phyloP scores from a whole-genome alignment of 2,797 vertebrate species.

The Micropoecilia bifurca region DNA sequence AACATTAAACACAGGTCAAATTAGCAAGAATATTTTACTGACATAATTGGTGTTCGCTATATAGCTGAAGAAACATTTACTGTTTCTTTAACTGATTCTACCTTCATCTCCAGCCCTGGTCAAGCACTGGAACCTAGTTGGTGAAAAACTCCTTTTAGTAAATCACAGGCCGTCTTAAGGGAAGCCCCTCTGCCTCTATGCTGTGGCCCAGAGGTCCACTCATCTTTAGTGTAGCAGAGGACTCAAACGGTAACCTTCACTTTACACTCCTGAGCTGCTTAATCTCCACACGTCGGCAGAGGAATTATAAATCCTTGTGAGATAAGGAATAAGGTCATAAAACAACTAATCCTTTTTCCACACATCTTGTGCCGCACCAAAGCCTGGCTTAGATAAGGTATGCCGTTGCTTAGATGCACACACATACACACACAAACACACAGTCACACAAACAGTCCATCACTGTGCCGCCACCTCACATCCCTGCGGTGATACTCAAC shows the following conservation, averaged over 20 bases:
- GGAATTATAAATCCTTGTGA: conserved; percentile 54
- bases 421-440: conserved; percentile 19
- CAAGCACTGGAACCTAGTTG: background rate
- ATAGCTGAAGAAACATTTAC: background rate
- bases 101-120: background rate
- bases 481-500: conserved; percentile 61
- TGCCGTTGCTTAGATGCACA: conserved; percentile 17
- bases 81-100: background rate
- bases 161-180: conserved; percentile 41
- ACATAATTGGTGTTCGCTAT: background rate
- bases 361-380: conserved; percentile 35
- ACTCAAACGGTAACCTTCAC: conserved; percentile 8
- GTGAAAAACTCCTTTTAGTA: background rate
- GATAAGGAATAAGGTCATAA: conserved; percentile 63
- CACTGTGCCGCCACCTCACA: conserved; percentile 43
- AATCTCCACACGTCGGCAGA: conserved; percentile 54
- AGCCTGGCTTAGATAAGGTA: conserved; percentile 55
- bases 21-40: background rate
- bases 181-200: conserved; percentile 19
- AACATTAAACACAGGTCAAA: background rate
- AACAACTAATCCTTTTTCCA: conserved; percentile 55
- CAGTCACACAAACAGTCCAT: conserved; percentile 46
- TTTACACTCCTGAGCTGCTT: conserved; percentile 7
- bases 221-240: conserved; percentile 18
- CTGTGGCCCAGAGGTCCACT: conserved; percentile 7